Evolutionary conservation across 2,888 invertebrate genomes (phyloP).

Genomic region (Hanleya hanleyi): DNA sequence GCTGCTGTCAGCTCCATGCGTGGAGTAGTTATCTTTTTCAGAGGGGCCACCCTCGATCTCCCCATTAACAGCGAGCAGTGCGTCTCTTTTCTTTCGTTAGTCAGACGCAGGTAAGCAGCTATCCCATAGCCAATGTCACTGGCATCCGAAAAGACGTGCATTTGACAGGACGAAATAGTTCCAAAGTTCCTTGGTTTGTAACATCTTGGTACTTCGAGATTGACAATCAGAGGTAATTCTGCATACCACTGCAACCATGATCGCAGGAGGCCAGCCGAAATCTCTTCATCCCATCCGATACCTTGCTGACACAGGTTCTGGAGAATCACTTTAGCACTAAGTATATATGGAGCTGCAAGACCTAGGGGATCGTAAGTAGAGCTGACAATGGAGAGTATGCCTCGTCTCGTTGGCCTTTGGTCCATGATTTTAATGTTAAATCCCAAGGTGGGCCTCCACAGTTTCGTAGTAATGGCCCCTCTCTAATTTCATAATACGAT

Average conservation of each 20-base stretch:
- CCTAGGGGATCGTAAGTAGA: too few species aligned
- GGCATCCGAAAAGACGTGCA: conserved; percentile 38
- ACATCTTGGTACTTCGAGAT: conserved; percentile 33
- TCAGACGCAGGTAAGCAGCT: conserved; percentile 29
- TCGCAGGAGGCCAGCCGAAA: neutral
- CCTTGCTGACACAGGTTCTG: neutral
- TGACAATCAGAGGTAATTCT: conserved; percentile 11
- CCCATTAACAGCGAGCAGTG: conserved; percentile 37
- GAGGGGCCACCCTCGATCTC: conserved; percentile 31
- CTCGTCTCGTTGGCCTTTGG: too few species aligned
- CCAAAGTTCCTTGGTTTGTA: conserved; percentile 31
- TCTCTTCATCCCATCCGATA: neutral
- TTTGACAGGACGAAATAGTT: neutral
- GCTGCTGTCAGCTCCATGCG: conserved; percentile 37
- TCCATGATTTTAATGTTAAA: too few species aligned
- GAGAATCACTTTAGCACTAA: too few species aligned
- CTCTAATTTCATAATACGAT: too few species aligned
- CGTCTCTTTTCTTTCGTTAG: conserved; percentile 9
- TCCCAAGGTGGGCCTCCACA: too few species aligned
- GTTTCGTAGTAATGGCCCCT: too few species aligned
- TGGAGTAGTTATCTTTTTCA: conserved; percentile 28
- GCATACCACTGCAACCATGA: conserved; percentile 18
- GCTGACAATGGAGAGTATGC: too few species aligned
- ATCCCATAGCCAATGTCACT: conserved; percentile 34
- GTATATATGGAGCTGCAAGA: too few species aligned